Evolutionary conservation across 2,797 vertebrate genomes (phyloP).

Genomic region (Euphonia xanthogaster): DNA sequence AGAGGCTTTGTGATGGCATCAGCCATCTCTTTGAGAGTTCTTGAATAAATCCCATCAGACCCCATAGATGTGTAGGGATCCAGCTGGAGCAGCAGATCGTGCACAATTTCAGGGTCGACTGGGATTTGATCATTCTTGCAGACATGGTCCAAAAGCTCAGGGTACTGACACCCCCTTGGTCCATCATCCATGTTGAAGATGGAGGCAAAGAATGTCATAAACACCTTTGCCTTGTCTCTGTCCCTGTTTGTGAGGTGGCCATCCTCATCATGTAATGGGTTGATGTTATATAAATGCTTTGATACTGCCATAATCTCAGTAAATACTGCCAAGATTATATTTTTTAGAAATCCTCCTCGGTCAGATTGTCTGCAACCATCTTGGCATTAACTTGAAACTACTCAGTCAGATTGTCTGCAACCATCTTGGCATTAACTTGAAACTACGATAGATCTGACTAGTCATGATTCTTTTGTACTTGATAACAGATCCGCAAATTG

Average conservation of each 20-base stretch:
- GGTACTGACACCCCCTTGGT: background rate
- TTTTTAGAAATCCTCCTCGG: background rate
- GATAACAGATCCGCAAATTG: background rate
- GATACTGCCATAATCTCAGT: background rate
- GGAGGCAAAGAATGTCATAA: background rate
- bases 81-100: background rate
- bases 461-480: background rate
- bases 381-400: background rate
- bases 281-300: background rate
- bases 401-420: background rate
- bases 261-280: background rate
- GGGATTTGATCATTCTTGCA: background rate
- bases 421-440: background rate
- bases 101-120: background rate
- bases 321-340: background rate
- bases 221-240: background rate
- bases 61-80: background rate
- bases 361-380: background rate
- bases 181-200: background rate
- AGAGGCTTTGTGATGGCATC: background rate
- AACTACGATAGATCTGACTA: background rate
- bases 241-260: background rate
- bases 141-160: background rate
- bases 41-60: background rate
- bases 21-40: background rate